A percentile compares a stretch with the other conserved stretches of the same genome.
These are phyloP conservation scores for Cacatua alba DNA, from an alignment of 2,113 vertebrate genomes.

Conservation along the genomic window DNA sequence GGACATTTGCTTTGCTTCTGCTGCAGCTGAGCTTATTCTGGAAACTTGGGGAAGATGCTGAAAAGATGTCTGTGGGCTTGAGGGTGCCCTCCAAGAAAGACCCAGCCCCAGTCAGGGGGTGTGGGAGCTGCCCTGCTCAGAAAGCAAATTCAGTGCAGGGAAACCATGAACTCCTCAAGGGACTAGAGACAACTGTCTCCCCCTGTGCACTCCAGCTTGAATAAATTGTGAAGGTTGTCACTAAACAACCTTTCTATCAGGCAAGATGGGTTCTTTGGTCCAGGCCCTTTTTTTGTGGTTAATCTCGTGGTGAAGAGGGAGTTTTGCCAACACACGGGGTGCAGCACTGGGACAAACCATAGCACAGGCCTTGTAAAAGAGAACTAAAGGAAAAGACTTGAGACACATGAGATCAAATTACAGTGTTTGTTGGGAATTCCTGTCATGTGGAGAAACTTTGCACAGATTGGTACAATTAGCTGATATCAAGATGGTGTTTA, in stretches of 20 bases:
- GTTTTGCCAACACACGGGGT: neutral
- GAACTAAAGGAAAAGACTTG: neutral
- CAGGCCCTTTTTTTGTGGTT: neutral
- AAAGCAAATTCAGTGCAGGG: neutral
- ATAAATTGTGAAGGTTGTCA: neutral
- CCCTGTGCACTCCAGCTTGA: neutral
- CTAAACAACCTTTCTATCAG: neutral
- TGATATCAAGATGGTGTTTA: constrained; percentile 29
- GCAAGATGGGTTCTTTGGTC: neutral
- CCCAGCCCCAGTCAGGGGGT: fast-evolving
- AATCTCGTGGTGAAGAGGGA: neutral
- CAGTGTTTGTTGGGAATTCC: neutral
- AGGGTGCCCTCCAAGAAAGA: neutral
- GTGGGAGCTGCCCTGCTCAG: neutral
- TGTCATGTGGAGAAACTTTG: neutral
- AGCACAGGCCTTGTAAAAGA: neutral
- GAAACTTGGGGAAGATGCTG: neutral
- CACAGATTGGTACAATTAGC: constrained; percentile 8
- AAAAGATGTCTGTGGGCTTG: neutral
- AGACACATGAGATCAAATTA: neutral
- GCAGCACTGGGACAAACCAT: neutral
- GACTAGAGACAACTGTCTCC: neutral
- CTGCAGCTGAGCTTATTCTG: neutral
- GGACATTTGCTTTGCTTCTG: constrained; percentile 20
- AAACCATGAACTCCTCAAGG: neutral